Evolutionary conservation across 2,797 vertebrate species (phyloP).

Genomic region (Nothura maculosa): DNA sequence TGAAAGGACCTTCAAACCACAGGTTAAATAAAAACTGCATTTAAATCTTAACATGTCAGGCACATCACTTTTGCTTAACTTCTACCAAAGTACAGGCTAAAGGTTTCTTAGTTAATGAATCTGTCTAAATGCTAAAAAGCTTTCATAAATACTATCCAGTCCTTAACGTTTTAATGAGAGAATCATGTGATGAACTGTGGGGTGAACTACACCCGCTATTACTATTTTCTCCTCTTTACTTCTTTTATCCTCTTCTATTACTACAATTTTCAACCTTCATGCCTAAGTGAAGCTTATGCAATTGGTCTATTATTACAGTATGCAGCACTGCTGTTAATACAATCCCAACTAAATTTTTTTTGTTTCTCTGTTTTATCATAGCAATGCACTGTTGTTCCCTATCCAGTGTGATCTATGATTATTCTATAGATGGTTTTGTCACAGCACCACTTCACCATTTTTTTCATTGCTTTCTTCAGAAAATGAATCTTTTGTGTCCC

Average conservation of each 20-base stretch:
- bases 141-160: not conserved
- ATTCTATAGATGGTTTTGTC: not conserved
- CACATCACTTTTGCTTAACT: not conserved
- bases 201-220: not conserved
- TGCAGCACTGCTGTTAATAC: not conserved
- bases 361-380: not conserved
- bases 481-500: not conserved
- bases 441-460: not conserved
- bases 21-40: not conserved
- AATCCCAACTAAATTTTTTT: not conserved
- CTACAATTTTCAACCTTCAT: not conserved
- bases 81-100: not conserved
- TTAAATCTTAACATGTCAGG: not conserved
- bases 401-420: not conserved
- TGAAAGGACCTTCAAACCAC: not conserved
- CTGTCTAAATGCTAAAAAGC: not conserved
- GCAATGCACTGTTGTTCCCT: not conserved
- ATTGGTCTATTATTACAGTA: not conserved
- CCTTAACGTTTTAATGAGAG: not conserved
- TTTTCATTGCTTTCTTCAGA: not conserved
- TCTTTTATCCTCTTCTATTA: not conserved
- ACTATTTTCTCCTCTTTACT: not conserved
- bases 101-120: not conserved
- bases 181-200: not conserved
- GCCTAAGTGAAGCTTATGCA: not conserved